Conservation (phyloP, 1,140 invertebrate species). For the Heterodera schachtii region DNA sequence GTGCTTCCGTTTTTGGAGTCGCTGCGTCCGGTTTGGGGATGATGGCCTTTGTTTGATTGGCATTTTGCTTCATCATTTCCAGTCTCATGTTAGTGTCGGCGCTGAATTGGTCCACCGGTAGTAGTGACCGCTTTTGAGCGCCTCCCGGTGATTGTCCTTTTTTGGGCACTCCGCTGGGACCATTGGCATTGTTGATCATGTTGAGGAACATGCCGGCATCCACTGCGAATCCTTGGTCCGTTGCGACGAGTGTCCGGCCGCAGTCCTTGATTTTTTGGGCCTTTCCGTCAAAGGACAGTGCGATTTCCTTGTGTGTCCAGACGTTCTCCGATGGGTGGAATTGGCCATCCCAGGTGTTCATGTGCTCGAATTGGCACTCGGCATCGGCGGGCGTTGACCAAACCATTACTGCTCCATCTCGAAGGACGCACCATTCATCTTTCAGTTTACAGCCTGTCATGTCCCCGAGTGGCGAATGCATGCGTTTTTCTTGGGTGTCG, state of each 20-base stretch:
- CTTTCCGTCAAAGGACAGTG: not conserved
- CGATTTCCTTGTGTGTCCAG: not conserved
- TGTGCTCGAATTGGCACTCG: not conserved
- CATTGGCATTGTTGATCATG: not conserved
- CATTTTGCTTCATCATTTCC: not conserved
- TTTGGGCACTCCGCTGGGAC: not conserved
- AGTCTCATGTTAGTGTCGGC: too few species aligned
- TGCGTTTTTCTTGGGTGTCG: not conserved
- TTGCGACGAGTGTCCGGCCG: not conserved
- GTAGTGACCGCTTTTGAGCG: not conserved
- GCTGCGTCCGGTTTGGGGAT: not conserved
- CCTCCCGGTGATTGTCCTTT: not conserved
- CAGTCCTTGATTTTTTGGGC: not conserved
- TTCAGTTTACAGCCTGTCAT: not conserved
- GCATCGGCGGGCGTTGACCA: not conserved
- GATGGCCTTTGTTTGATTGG: not conserved
- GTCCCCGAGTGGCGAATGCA: constrained; percentile 1
- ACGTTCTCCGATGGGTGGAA: not conserved
- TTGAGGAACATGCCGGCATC: not conserved
- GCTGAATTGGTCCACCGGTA: too few species aligned
- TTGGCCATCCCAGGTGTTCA: not conserved
- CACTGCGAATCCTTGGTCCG: not conserved
- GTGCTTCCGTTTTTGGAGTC: not conserved
- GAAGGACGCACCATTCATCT: not conserved
- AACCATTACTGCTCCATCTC: not conserved